These are phyloP conservation scores for Macrotis lagotis DNA, from an alignment of 2,113 vertebrate species.

Conservation along the genomic window DNA sequence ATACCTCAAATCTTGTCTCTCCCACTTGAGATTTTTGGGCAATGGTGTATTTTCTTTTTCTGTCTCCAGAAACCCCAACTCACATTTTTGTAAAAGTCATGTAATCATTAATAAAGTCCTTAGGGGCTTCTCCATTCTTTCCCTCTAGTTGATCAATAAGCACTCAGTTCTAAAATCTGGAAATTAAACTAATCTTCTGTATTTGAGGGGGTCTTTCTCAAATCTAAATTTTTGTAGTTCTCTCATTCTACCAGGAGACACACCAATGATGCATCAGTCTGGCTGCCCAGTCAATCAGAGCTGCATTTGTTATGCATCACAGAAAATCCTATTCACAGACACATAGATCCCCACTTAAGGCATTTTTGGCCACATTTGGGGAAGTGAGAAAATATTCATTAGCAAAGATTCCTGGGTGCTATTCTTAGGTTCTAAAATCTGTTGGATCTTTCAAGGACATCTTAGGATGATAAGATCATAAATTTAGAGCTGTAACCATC, in stretches of 20 bases:
- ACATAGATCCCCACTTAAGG: background rate
- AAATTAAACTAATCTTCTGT: background rate
- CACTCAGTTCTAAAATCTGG: background rate
- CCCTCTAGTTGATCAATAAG: background rate
- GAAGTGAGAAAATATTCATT: background rate
- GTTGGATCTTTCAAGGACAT: background rate
- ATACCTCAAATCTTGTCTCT: background rate
- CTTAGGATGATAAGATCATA: background rate
- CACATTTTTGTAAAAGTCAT: conserved; percentile 49
- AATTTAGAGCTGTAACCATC: background rate
- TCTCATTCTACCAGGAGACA: no score
- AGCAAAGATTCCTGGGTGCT: no score
- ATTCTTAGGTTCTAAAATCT: background rate
- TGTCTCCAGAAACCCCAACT: background rate
- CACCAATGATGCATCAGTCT: background rate
- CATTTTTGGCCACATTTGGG: background rate
- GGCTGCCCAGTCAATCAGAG: background rate
- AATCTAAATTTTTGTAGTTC: background rate
- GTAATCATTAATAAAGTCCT: conserved; percentile 17
- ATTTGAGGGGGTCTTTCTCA: background rate
- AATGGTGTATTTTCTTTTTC: background rate
- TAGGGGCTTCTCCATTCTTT: conserved; percentile 4
- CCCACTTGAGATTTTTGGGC: no score
- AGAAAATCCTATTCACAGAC: background rate
- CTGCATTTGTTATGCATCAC: background rate